These are phyloP conservation scores for Alviniconcha marisindica DNA, from an alignment of 1,140 invertebrate species.

Conservation along the genomic window DNA sequence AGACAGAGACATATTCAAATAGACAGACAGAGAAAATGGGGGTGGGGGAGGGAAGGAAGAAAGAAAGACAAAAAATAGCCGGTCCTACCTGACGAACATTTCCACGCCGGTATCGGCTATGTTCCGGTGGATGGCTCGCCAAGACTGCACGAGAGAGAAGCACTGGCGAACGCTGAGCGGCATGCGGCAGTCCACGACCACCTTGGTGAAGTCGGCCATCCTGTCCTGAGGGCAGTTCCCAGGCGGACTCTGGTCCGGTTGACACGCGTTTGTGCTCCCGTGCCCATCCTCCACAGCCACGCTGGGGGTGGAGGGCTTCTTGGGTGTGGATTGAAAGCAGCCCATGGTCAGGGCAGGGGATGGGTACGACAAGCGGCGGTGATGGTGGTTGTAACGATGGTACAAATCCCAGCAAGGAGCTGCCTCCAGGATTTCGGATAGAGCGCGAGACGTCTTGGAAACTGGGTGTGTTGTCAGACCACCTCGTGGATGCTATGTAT, in stretches of 20 bases:
- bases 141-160: constrained; percentile 14
- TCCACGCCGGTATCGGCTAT: constrained; percentile 5
- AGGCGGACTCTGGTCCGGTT: too few species aligned
- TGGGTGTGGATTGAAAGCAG: too few species aligned
- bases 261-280: background rate
- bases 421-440: too few species aligned
- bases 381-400: too few species aligned
- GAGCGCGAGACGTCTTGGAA: too few species aligned
- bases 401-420: too few species aligned
- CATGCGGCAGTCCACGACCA: background rate
- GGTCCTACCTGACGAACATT: constrained; percentile 22
- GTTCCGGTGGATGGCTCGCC: constrained; percentile 25
- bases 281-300: too few species aligned
- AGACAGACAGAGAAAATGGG: background rate
- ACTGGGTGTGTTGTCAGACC: too few species aligned
- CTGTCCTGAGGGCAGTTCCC: background rate
- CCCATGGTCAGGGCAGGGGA: too few species aligned
- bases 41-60: background rate
- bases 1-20: background rate
- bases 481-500: too few species aligned
- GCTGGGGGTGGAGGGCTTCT: too few species aligned
- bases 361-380: too few species aligned
- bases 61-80: background rate
- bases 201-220: constrained; percentile 1
- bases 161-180: constrained; percentile 2